Evolutionary conservation across 2,888 invertebrate species (phyloP).

Genomic region (Coronaproctus castanopsis): DNA sequence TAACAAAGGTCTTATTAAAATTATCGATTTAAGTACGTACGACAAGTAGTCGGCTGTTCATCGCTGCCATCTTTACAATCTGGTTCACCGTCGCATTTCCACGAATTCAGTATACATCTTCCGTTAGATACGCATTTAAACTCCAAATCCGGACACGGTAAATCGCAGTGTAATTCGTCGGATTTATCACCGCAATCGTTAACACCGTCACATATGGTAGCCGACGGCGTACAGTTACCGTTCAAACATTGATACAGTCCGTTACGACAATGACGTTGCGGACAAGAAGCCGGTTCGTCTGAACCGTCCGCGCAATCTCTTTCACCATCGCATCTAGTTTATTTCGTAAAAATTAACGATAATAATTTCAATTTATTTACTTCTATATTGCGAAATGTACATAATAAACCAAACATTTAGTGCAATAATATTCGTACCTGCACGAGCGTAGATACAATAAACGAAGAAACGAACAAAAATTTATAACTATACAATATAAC

Average conservation of each 20-base stretch:
- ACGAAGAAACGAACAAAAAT: too few relatives aligned
- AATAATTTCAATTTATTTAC: too few relatives aligned
- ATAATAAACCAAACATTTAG: too few relatives aligned
- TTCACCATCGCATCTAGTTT: conserved; percentile 69
- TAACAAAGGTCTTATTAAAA: too few relatives aligned
- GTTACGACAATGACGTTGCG: conserved; percentile 60
- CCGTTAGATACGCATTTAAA: conserved; percentile 78
- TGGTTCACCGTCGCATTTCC: conserved; percentile 87
- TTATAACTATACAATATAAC: too few relatives aligned
- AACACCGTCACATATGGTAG: conserved; percentile 78
- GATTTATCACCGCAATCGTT: conserved; percentile 83
- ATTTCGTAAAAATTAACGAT: too few relatives aligned
- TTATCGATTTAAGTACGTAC: too few relatives aligned
- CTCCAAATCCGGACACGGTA: conserved; percentile 68
- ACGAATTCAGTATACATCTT: conserved; percentile 67
- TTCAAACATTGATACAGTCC: conserved; percentile 89
- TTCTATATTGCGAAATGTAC: too few relatives aligned
- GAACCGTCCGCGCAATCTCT: conserved; percentile 79
- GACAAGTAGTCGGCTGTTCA: conserved; percentile 71
- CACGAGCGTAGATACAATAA: too few relatives aligned
- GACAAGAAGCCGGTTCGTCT: conserved; percentile 71
- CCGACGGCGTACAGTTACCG: conserved; percentile 71
- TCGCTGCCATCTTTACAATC: conserved; percentile 87
- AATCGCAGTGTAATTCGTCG: conserved; percentile 51
- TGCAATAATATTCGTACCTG: too few relatives aligned